These are phyloP conservation scores for Drosophila miranda DNA, from an alignment of 1,140 invertebrate genomes.

Conservation along the genomic window DNA sequence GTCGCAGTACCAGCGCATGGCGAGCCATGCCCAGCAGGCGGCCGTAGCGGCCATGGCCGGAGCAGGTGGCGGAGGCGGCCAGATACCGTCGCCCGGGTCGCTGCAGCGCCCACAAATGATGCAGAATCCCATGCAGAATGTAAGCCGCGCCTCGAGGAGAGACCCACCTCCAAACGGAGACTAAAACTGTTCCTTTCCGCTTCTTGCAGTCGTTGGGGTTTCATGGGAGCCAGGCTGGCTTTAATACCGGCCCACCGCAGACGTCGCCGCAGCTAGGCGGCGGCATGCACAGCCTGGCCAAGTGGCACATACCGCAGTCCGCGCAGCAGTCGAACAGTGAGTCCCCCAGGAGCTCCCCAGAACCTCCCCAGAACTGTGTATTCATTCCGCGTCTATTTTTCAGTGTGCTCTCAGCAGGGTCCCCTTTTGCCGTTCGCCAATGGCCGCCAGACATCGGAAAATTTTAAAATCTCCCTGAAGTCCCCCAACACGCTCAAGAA, in stretches of 20 bases:
- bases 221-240: constrained; percentile 81
- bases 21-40: constrained; percentile 76
- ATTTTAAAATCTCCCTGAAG: constrained; percentile 87
- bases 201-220: constrained; percentile 76
- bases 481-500: constrained; percentile 81
- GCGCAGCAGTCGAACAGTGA: constrained; percentile 82
- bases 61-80: constrained; percentile 59
- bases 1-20: constrained; percentile 79
- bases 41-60: constrained; percentile 75
- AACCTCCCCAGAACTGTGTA: background rate
- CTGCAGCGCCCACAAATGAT: constrained; percentile 76
- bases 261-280: constrained; percentile 67
- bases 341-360: background rate
- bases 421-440: constrained; percentile 80
- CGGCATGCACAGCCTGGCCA: constrained; percentile 81
- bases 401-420: constrained; percentile 76
- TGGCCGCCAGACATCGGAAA: constrained; percentile 83
- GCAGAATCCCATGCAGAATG: constrained; percentile 81
- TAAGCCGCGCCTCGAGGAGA: too few species aligned
- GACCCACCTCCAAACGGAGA: background rate
- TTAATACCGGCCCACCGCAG: constrained; percentile 78
- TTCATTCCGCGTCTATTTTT: background rate
- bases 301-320: constrained; percentile 88
- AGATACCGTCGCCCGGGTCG: constrained; percentile 74
- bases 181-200: constrained; percentile 3